Evolutionary conservation across 2,797 vertebrate species (phyloP).

Genomic region (Alauda arvensis): DNA sequence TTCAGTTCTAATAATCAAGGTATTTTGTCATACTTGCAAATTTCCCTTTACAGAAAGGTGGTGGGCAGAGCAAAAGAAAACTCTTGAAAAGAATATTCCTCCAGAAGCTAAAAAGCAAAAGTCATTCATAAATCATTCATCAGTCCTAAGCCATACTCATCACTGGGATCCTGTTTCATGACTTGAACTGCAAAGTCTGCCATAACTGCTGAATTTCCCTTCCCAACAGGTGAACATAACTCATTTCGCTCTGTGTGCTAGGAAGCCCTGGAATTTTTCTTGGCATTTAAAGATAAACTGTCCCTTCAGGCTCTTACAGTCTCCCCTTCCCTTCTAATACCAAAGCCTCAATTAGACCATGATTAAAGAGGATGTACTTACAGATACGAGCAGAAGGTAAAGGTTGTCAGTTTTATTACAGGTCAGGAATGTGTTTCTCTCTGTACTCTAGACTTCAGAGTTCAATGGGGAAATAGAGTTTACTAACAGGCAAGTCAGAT

Average conservation of each 20-base stretch:
- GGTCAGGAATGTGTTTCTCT: slow-evolving; percentile 19
- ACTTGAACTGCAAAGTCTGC: slow-evolving; percentile 8
- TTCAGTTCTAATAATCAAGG: not conserved
- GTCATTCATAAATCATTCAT: slow-evolving; percentile 32
- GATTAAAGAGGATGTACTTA: slow-evolving; percentile 37
- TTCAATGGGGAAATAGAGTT: slow-evolving; percentile 32
- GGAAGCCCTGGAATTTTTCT: slow-evolving; percentile 5
- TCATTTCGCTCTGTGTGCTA: not conserved
- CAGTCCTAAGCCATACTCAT: not conserved
- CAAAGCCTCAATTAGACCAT: slow-evolving; percentile 27
- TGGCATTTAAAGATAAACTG: slow-evolving; percentile 1
- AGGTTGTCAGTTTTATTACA: slow-evolving; percentile 10
- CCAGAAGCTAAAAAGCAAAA: slow-evolving; percentile 11
- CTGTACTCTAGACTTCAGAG: not conserved
- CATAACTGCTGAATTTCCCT: slow-evolving; percentile 9
- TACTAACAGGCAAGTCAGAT: slow-evolving; percentile 38
- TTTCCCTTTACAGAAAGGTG: not conserved
- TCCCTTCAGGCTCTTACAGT: slow-evolving; percentile 24
- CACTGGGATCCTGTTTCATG: not conserved
- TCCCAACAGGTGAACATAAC: not conserved
- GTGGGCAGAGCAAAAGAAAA: not conserved
- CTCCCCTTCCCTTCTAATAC: slow-evolving; percentile 9
- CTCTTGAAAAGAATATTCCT: not conserved
- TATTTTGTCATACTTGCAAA: slow-evolving; percentile 6
- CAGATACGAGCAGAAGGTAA: not conserved